Base-by-base conservation (phyloP, 2,113 vertebrate genomes). In the Okapia johnstoni region DNA sequence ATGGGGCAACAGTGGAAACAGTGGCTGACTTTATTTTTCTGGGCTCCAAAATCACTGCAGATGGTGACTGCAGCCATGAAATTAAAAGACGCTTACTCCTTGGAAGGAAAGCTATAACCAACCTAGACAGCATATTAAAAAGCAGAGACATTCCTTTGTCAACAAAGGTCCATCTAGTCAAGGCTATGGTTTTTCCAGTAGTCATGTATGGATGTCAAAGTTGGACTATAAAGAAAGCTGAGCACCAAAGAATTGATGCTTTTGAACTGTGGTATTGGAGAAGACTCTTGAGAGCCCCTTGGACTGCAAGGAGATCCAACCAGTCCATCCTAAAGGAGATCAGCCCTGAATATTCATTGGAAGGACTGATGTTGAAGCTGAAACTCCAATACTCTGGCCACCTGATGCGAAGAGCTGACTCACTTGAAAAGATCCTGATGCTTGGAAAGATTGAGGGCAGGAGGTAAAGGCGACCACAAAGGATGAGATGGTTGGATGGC, bases 241-340 rank as follows among this genome's bases (percentile, higher is more conserved):
- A 63, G 15, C 0, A 1, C 30, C 0, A 0, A 63, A 63, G 15
- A 63, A 63, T 63, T 63, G 6, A 16, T 33, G 30, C 30, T 63
- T 63, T 63, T 63, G 15, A 63, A 63, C 60, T 63, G 60, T 33
- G 30, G 60, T 63, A 15, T 63, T 63, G 14, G 5, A 33, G 30
- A 33, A 33, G 60, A 33, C 15, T 63, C 60, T 63, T 33, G 60
- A 63, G 30, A 33, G 60, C 8, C 60, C 15, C 60, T 63, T 17
- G 30, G 52, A 52, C 52, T 52, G 52, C 5, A 52, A 52, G 52
- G 5, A 52, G 52, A 6, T 52, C 52, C 52, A 52, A 16, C 15
- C 15, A 52, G 52, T 52, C 52, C 52, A 52, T 16, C 52, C 52
- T 52, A 52, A 52, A 16, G 52, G 52, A 52, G 52, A 52, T 52